These are phyloP conservation scores for Leptinotarsa juncta DNA, from an alignment of 2,888 invertebrate species.

Conservation along the genomic window DNA sequence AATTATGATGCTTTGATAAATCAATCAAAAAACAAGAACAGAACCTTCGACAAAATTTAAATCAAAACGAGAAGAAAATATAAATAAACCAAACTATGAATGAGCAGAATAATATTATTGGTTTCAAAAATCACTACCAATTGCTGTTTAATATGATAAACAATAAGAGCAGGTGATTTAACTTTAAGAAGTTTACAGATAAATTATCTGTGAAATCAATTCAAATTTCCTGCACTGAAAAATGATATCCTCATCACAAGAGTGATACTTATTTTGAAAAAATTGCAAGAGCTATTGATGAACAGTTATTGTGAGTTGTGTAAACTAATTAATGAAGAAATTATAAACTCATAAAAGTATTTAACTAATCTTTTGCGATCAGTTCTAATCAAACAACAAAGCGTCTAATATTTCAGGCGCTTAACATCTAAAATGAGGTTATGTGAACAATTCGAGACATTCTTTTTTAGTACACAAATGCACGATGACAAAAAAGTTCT, in stretches of 20 bases:
- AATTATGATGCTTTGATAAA: neutral
- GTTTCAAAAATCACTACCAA: neutral
- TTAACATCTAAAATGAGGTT: conserved; percentile 30
- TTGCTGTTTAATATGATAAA: too few species aligned
- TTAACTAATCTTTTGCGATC: neutral
- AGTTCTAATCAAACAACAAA: neutral
- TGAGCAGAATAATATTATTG: neutral
- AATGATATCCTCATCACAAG: too few species aligned
- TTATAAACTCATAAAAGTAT: neutral
- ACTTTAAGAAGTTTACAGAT: too few species aligned
- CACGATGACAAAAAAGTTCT: conserved; percentile 46
- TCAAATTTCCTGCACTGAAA: too few species aligned
- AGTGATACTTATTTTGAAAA: too few species aligned
- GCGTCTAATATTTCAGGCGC: conserved; percentile 22
- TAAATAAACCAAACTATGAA: neutral
- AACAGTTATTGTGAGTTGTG: too few species aligned
- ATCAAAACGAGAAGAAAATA: neutral
- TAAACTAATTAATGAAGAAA: neutral
- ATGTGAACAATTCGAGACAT: conserved; percentile 28
- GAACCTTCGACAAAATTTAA: too few species aligned
- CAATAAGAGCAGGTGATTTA: too few species aligned
- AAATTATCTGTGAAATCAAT: too few species aligned
- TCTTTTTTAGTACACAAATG: conserved; percentile 51
- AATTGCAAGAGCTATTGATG: too few species aligned
- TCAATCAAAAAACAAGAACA: too few species aligned